Evolutionary conservation across 2,888 invertebrate species (phyloP), one percentile per base, ranked within the genome.

Genomic region (Strigamia crassipes): DNA sequence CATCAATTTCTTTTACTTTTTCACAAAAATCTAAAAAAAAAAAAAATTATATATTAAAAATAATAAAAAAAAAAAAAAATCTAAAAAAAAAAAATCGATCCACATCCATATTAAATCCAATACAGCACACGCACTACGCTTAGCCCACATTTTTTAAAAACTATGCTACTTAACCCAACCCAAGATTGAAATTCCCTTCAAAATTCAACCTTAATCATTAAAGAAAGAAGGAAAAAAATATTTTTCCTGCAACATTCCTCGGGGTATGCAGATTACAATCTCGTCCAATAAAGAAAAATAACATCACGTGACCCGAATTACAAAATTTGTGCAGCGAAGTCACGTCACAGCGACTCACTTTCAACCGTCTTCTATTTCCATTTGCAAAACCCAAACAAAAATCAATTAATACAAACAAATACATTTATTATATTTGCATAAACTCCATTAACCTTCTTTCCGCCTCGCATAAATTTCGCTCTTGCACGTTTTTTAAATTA

Each of bases 201-300:
- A 51, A 15, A 51, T 51, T 66, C 66, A 66, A 66, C 66, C 66
- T 66, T 66, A 66, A 66, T 66, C 23, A 66, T 66, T 66, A 66
- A 10, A 27, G n/a, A n/a, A n/a, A n/a, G n/a, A n/a, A n/a, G n/a
- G n/a, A 6, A 66, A 66, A 66, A 66, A 66, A 10, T 23, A 15
- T 66, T 66, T 66, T 66, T 66, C 27, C 66, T 66, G 66, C 66
- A 66, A 66, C 66, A 66, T 66, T 66, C 66, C 66, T 66, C 66
- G 31, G 66, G 66, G 66, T 66, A 66, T 66, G 66, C 66, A 66
- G 66, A 66, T 66, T 66, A 66, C 31, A 66, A 66, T 66, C 66
- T 66, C 66, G 66, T 27, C 66, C 66, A 66, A 66, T 66, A 66
- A 66, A 66, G 66, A 66, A 66, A 66, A 66, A 66, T 66, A 66